Evolutionary conservation across 2,113 vertebrate species (phyloP).

Genomic region (Holacanthus passer): DNA sequence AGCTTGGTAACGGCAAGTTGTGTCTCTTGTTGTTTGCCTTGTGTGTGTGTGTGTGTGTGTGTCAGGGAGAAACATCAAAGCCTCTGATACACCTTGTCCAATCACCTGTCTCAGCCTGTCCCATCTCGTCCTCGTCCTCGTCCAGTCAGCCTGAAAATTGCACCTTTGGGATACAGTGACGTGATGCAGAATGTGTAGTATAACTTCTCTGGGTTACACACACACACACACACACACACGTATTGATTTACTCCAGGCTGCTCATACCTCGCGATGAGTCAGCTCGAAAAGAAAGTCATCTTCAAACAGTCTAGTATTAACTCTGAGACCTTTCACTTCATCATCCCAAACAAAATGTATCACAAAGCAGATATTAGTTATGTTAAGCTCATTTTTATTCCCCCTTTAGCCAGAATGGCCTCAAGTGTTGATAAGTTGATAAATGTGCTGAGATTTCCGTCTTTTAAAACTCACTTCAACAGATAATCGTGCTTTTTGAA

Average conservation of each 20-base stretch:
- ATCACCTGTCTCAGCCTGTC: conserved; percentile 60
- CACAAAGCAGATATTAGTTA: no score
- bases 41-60: conserved; percentile 39
- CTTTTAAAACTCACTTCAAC: neutral
- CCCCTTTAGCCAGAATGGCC: neutral
- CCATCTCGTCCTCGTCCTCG: conserved; percentile 33
- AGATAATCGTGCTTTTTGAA: neutral
- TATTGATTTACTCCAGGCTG: conserved; percentile 27
- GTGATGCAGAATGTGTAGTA: conserved; percentile 20
- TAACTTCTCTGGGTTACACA: conserved; percentile 15
- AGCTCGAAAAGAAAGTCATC: conserved; percentile 14
- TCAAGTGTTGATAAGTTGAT: neutral
- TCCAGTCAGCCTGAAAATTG: conserved; percentile 64
- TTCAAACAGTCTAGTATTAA: neutral
- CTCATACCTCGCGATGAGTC: conserved; percentile 24
- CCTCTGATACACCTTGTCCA: conserved; percentile 30
- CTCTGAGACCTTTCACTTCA: neutral
- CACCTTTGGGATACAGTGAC: conserved; percentile 44
- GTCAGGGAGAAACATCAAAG: conserved; percentile 49
- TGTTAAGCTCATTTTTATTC: no score
- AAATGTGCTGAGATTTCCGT: neutral
- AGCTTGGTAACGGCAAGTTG: conserved; percentile 1
- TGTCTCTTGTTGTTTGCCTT: conserved; percentile 39
- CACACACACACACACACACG: conserved; percentile 6
- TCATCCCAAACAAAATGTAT: neutral